Evolutionary conservation across 2,113 vertebrate genomes (phyloP).

Genomic region (Lophotis ruficrista): DNA sequence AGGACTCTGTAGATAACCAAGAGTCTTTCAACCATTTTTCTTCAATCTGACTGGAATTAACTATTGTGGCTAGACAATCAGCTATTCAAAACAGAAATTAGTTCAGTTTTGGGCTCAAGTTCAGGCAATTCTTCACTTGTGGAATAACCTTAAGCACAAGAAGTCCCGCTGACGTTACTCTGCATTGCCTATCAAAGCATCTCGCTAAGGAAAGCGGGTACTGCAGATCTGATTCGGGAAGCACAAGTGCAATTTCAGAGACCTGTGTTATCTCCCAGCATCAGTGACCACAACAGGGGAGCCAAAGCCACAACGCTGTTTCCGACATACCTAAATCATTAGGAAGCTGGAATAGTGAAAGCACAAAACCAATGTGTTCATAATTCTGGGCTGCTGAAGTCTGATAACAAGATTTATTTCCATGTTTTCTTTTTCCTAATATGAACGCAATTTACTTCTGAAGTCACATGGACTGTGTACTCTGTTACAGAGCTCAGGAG

Average conservation of each 20-base stretch:
- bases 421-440: not conserved
- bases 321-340: not conserved
- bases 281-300: not conserved
- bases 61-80: not conserved
- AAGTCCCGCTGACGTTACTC: not conserved
- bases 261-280: not conserved
- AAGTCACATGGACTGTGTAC: not conserved
- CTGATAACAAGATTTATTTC: not conserved
- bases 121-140: not conserved
- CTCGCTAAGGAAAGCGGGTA: not conserved
- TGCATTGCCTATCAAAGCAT: not conserved
- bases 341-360: not conserved
- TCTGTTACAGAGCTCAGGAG: not conserved
- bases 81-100: not conserved
- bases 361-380: accelerated
- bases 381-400: not conserved
- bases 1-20: not conserved
- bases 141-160: not conserved
- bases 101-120: not conserved
- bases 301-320: not conserved
- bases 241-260: not conserved
- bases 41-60: not conserved
- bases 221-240: not conserved
- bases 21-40: not conserved
- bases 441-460: not conserved